Conservation (phyloP, 2,113 vertebrate genomes). For the Polypterus senegalus region DNA sequence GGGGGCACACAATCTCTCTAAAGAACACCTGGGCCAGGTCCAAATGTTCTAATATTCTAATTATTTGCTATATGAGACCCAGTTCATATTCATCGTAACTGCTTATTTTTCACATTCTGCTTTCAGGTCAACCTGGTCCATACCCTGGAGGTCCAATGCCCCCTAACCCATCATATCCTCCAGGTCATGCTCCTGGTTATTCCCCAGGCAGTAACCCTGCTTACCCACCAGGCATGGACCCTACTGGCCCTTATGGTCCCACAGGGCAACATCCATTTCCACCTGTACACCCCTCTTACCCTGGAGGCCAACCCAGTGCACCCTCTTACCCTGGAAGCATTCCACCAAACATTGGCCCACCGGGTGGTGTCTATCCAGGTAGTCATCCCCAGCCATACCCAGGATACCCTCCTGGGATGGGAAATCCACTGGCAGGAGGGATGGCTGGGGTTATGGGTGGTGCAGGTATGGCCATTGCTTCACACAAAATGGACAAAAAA, state of each 20-base stretch:
- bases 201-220: constrained; percentile 40
- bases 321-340: constrained; percentile 26
- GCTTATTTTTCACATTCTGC: constrained; percentile 5
- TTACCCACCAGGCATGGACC: constrained; percentile 31
- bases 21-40: no score
- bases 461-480: constrained; percentile 29
- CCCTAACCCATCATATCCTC: constrained; percentile 29
- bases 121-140: constrained; percentile 30
- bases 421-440: constrained; percentile 29
- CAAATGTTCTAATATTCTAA: no score
- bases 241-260: constrained; percentile 20
- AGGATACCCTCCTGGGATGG: constrained; percentile 13
- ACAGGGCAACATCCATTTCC: constrained; percentile 27
- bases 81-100: no score
- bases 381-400: constrained; percentile 29
- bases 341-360: constrained; percentile 23
- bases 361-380: constrained; percentile 33
- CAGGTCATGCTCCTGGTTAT: constrained; percentile 33
- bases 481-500: constrained; percentile 54
- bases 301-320: constrained; percentile 24
- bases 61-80: no score
- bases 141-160: constrained; percentile 21
- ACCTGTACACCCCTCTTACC: constrained; percentile 19
- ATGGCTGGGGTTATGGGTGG: constrained; percentile 36
- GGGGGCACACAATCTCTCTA: no score